Base-by-base conservation (phyloP, 37 sponge, comb jelly and placozoan species). In the Aphrocallistes beatrix region DNA sequence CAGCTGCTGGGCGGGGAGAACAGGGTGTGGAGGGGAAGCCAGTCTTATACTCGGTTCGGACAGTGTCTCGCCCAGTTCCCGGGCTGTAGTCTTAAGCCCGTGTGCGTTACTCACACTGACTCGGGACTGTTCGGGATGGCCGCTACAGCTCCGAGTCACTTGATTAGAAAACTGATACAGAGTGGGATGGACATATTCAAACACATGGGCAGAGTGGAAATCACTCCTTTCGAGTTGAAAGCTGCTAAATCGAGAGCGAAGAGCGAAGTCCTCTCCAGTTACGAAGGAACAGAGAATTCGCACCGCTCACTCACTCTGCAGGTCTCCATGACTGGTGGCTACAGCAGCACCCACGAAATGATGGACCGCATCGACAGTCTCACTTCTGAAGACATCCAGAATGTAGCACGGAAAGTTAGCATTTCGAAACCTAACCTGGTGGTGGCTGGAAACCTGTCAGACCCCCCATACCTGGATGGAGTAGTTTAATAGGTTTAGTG, bases 391-490 rank as follows among this genome's bases (percentile, higher is more conserved):
- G 75, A 60, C 34, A 28, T 60, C 6, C 17, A 3, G 75, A 60
- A 13, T 13, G 8, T 60, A 60, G 75, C 75, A 6, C 10, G 75
- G 75, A 60, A 60, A 30, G n/a, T 60, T 19, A 60, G 28, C 75
- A 60, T 3, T 60, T 21, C 75, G 10, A 60, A 60, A 28, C 75
- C 75, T 60, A 60, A 60, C n/a, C 75, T 60, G 75, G 75, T 60
- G 6, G 75, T 60, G 10, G n/a, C 75, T 32, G 75, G 75, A 19
- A 60, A 60, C n/a, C 75, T 60, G n/a, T 19, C n/a, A 13, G 75
- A 60, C 34, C 75, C 75, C 3, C 75, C 75, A 1, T 60, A 60
- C n/a, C 75, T 60, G 25, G 75, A 60, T 13, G 75, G 34, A 60
- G 28, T 60, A 3, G n/a, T 60, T 60, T 60, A 60, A 13, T 32